Evolutionary conservation across 2,888 invertebrate species (phyloP).

Genomic region (Onchidella celtica): DNA sequence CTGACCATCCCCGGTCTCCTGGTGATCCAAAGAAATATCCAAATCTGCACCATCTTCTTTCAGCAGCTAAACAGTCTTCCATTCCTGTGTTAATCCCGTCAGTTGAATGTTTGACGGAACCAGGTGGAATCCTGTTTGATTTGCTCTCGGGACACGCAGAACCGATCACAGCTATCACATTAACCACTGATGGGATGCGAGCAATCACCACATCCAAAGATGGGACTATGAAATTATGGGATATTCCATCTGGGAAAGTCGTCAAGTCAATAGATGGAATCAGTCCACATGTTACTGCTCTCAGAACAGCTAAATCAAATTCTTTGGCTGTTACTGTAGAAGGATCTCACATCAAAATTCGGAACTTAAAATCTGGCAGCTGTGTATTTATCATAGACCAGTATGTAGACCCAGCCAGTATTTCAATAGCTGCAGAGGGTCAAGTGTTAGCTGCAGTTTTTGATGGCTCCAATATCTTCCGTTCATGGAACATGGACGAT

Average conservation of each 20-base stretch:
- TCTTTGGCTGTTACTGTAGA: constrained; percentile 72
- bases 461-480: constrained; percentile 72
- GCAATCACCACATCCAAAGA: constrained; percentile 76
- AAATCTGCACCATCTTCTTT: constrained; percentile 66
- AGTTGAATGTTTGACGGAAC: constrained; percentile 74
- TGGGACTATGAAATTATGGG: constrained; percentile 77
- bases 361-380: constrained; percentile 66
- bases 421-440: constrained; percentile 70
- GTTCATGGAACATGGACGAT: constrained; percentile 69
- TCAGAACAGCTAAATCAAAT: constrained; percentile 66
- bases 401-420: constrained; percentile 72
- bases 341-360: constrained; percentile 66
- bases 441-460: constrained; percentile 71
- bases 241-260: constrained; percentile 73
- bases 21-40: constrained; percentile 76
- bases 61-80: constrained; percentile 67
- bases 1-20: constrained; percentile 71
- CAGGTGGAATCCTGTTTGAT: constrained; percentile 76
- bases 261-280: constrained; percentile 69
- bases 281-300: constrained; percentile 67
- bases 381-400: constrained; percentile 64
- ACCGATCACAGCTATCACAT: constrained; percentile 73
- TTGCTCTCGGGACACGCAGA: constrained; percentile 75
- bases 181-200: constrained; percentile 72
- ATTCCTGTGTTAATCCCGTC: constrained; percentile 75